Conservation (phyloP, 1,140 invertebrate species). For the Drosophila asahinai region DNA sequence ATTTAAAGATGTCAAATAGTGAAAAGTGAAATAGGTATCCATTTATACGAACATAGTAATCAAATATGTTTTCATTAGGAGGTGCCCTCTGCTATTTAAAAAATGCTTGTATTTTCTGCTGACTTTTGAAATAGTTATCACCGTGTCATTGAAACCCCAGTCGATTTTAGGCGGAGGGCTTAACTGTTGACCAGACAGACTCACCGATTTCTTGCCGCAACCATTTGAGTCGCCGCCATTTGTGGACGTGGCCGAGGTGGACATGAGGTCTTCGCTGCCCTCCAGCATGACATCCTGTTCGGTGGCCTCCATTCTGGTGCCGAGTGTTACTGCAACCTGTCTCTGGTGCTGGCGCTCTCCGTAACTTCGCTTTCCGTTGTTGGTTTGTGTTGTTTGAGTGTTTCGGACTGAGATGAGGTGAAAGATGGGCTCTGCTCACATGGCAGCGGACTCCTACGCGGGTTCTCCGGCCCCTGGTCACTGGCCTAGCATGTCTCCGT, state of each 20-base stretch:
- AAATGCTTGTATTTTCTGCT: too few species aligned
- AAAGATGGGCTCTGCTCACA: conserved; percentile 52
- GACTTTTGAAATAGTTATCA: background rate
- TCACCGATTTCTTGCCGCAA: conserved; percentile 69
- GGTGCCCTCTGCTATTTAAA: too few species aligned
- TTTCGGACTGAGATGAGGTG: conserved; percentile 26
- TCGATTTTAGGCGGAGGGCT: background rate
- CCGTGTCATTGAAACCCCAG: background rate
- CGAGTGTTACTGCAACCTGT: conserved; percentile 16
- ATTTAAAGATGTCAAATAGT: too few species aligned
- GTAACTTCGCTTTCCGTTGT: conserved; percentile 20
- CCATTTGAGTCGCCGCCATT: conserved; percentile 70
- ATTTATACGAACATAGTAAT: too few species aligned
- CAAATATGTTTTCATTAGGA: too few species aligned
- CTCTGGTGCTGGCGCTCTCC: conserved; percentile 1
- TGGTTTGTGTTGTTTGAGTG: conserved; percentile 12
- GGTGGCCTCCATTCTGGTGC: conserved; percentile 46
- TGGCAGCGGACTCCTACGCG: conserved; percentile 58
- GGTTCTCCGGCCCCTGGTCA: conserved; percentile 46
- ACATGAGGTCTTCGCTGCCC: conserved; percentile 67
- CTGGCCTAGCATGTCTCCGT: conserved; percentile 42
- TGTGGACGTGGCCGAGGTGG: conserved; percentile 68
- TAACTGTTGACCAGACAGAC: conserved; percentile 18
- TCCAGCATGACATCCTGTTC: conserved; percentile 65
- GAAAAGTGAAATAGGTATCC: too few species aligned